Conservation (phyloP, 2,797 vertebrate species). For the Mus minutoides region DNA sequence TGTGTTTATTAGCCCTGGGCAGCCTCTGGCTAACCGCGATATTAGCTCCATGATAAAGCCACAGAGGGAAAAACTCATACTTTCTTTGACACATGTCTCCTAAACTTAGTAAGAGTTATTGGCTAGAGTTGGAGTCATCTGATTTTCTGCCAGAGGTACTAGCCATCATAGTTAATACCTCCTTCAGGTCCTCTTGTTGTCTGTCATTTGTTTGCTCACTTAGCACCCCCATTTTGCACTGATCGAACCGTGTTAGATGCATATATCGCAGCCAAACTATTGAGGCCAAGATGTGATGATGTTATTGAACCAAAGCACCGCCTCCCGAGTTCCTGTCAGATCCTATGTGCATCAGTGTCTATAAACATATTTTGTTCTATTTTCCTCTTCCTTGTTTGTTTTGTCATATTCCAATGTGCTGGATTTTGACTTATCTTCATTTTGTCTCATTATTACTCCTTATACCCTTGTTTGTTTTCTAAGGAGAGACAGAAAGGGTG, state of each 20-base stretch:
- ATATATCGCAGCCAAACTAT: neutral
- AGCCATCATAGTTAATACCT: neutral
- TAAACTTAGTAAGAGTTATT: conserved; percentile 29
- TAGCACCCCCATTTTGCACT: neutral
- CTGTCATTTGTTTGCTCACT: neutral
- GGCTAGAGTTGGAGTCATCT: neutral
- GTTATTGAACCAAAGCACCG: neutral
- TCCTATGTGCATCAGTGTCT: neutral
- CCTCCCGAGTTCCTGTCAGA: neutral
- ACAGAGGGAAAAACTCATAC: conserved; percentile 10
- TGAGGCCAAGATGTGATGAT: neutral
- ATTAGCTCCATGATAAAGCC: conserved; percentile 31
- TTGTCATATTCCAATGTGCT: neutral
- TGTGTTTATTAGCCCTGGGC: conserved; percentile 5
- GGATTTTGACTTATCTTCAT: neutral
- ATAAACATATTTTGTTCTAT: no score
- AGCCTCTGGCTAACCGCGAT: conserved; percentile 45
- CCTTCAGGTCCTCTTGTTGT: neutral
- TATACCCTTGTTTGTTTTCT: neutral
- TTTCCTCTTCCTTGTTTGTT: neutral
- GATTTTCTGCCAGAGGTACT: conserved; percentile 1
- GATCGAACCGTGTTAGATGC: neutral
- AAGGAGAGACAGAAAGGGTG: neutral
- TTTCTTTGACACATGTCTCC: neutral
- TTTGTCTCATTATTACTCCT: neutral